These are phyloP conservation scores for Aldrovandia affinis DNA, from an alignment of 2,797 vertebrate species.

Conservation along the genomic window DNA sequence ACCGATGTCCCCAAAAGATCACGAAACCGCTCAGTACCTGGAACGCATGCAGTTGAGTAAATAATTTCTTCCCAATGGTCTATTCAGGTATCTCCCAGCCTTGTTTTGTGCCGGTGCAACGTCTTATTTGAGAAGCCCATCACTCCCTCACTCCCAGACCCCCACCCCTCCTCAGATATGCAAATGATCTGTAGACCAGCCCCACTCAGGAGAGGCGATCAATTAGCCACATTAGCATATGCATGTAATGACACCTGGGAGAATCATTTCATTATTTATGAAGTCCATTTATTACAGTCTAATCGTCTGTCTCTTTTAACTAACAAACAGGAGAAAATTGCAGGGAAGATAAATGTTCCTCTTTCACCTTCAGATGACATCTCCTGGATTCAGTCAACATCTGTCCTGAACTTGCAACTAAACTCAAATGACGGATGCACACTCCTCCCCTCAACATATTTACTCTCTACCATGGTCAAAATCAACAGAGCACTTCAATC, in stretches of 20 bases:
- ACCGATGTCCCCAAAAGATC: constrained; percentile 59
- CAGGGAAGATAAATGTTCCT: background rate
- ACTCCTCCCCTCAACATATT: background rate
- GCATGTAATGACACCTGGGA: background rate
- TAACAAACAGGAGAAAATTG: background rate
- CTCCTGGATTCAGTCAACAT: background rate
- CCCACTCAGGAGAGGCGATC: constrained; percentile 8
- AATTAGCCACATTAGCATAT: constrained; percentile 17
- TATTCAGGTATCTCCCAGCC: background rate
- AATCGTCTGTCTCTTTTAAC: background rate
- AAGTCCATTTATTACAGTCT: constrained; percentile 22
- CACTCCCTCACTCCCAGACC: too few relatives aligned
- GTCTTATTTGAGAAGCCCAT: background rate
- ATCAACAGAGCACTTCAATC: background rate
- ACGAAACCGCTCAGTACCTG: constrained; percentile 43
- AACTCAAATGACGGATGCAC: background rate
- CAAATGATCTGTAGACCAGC: constrained; percentile 2
- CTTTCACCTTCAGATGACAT: constrained; percentile 1
- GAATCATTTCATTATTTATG: constrained; percentile 15
- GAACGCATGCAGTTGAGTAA: background rate
- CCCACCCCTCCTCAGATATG: background rate
- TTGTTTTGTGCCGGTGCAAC: background rate
- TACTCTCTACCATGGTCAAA: background rate
- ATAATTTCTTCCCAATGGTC: background rate
- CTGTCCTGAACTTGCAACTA: background rate